phyloP scores from a whole-genome alignment of 2,888 invertebrate species.

The Sinelater perroti region DNA sequence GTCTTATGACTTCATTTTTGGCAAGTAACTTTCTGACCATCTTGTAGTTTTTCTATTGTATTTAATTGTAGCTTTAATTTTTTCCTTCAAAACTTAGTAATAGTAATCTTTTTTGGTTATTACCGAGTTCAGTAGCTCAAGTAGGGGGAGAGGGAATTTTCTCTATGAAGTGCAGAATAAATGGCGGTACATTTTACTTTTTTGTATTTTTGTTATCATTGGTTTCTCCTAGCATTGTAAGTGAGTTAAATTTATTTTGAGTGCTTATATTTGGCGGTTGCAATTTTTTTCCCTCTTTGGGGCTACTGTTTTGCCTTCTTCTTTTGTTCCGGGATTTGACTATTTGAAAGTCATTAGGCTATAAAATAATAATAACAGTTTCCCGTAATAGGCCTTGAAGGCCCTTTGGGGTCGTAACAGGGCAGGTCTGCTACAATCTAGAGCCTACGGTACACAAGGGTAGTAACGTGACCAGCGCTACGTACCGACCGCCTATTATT shows the following conservation, averaged over 20 bases:
- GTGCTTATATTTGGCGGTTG: too few relatives aligned
- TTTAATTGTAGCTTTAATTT: slow-evolving; percentile 9
- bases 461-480: too few relatives aligned
- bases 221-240: neutral
- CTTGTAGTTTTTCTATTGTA: slow-evolving; percentile 9
- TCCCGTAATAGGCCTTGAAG: too few relatives aligned
- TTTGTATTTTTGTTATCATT: neutral
- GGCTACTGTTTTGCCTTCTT: neutral
- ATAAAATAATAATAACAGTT: too few relatives aligned
- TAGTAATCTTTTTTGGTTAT: neutral
- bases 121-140: neutral
- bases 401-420: too few relatives aligned
- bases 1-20: neutral
- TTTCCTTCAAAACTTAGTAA: neutral
- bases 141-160: neutral
- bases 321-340: neutral
- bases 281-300: too few relatives aligned
- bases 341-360: neutral
- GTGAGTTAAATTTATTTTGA: neutral
- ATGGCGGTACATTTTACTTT: neutral
- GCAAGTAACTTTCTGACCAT: slow-evolving; percentile 6
- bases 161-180: neutral
- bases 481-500: too few relatives aligned
- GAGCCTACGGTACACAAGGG: too few relatives aligned
- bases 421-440: too few relatives aligned